Evolutionary conservation across 2,113 vertebrate species (phyloP).

Genomic region (Gymnorhina tibicen): DNA sequence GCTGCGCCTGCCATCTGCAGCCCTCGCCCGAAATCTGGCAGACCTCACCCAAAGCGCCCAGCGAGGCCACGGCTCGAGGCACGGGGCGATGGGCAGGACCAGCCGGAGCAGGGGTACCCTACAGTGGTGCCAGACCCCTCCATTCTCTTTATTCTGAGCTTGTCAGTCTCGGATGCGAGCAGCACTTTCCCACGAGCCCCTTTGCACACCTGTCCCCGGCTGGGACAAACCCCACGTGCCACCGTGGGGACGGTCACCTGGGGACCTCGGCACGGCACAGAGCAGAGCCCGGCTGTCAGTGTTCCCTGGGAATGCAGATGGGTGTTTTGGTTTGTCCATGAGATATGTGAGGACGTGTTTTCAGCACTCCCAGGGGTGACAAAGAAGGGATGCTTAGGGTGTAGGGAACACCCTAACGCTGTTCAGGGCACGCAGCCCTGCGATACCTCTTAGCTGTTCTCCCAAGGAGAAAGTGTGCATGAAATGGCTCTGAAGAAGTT

Average conservation of each 20-base stretch:
- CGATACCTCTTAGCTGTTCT: neutral
- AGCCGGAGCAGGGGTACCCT: neutral
- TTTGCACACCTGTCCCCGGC: neutral
- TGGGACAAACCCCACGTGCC: neutral
- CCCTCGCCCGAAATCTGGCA: neutral
- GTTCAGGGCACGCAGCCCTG: accelerated
- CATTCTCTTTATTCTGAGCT: neutral
- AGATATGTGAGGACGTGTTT: neutral
- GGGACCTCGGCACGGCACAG: neutral
- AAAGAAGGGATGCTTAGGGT: neutral
- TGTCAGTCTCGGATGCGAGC: neutral
- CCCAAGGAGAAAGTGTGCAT: neutral
- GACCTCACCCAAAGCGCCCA: neutral
- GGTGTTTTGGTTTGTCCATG: neutral
- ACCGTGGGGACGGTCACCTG: neutral
- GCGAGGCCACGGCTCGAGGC: neutral
- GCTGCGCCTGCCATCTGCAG: neutral
- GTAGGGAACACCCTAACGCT: neutral
- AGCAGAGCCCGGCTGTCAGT: neutral
- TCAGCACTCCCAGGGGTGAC: neutral
- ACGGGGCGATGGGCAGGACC: accelerated
- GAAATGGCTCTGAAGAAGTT: neutral
- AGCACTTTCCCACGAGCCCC: neutral
- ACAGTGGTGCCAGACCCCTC: accelerated
- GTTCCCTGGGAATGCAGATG: neutral